Conservation (phyloP, 1,140 invertebrate species). For the Phocides pigmalion region DNA sequence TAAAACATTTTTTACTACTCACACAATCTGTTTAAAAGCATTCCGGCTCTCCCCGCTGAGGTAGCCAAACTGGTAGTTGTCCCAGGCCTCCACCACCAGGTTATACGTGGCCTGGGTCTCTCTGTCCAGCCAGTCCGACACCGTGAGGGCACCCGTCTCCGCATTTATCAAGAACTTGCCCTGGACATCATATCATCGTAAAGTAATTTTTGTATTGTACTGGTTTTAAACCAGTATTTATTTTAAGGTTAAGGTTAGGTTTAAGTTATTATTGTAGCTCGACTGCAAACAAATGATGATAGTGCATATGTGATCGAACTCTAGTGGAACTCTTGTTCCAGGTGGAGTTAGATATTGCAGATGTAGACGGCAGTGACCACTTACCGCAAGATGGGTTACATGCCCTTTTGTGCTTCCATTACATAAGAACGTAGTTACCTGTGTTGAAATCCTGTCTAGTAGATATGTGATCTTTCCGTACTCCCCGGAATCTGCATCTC, state of each 20-base stretch:
- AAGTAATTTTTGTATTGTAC: too few relatives aligned
- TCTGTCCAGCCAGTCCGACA: conserved; percentile 92
- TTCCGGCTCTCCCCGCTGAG: conserved; percentile 95
- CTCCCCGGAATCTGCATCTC: conserved; percentile 93
- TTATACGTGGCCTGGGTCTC: conserved; percentile 91
- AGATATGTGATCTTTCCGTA: conserved; percentile 96
- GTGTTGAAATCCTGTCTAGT: conserved; percentile 92
- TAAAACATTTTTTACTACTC: conserved; percentile 55
- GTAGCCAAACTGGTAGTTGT: conserved; percentile 97
- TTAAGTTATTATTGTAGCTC: too few relatives aligned
- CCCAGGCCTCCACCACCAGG: conserved; percentile 96
- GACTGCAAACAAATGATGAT: too few relatives aligned
- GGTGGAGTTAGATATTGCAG: too few relatives aligned
- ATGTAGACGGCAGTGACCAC: too few relatives aligned
- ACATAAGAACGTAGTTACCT: conserved; percentile 82
- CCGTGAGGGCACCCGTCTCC: conserved; percentile 91
- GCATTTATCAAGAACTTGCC: conserved; percentile 94
- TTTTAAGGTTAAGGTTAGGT: too few relatives aligned
- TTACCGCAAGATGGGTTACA: too few relatives aligned
- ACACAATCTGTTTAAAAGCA: conserved; percentile 96
- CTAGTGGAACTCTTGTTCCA: too few relatives aligned
- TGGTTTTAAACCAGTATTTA: too few relatives aligned
- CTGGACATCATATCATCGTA: conserved; percentile 56
- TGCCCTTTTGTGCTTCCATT: too few relatives aligned
- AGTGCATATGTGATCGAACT: too few relatives aligned